These are phyloP conservation scores for Condylura cristata DNA, from an alignment of 2,113 vertebrate species.

Conservation along the genomic window DNA sequence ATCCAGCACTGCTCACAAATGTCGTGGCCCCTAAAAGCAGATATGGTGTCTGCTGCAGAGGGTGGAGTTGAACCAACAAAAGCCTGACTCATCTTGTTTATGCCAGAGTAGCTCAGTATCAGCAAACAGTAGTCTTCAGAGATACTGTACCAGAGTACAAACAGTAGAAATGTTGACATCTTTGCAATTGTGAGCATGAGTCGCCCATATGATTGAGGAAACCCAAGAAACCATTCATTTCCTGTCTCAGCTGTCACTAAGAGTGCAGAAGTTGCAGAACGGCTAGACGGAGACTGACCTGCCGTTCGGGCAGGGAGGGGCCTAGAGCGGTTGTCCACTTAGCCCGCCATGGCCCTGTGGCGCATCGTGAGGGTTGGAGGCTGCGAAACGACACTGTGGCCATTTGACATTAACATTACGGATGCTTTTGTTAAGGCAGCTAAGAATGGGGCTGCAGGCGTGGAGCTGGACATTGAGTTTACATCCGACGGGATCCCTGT, in stretches of 20 bases:
- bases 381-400: neutral
- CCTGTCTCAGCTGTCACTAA: neutral
- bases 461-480: conserved; percentile 97
- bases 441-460: conserved; percentile 93
- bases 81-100: neutral
- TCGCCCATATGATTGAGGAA: neutral
- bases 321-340: neutral
- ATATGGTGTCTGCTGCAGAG: neutral
- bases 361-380: neutral
- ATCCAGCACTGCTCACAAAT: neutral
- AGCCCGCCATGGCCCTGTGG: neutral
- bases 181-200: conserved; percentile 34
- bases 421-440: conserved; percentile 89
- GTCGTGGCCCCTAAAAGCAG: neutral
- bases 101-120: neutral
- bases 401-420: conserved; percentile 39
- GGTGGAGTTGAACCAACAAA: neutral
- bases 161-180: neutral
- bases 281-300: neutral
- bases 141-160: neutral
- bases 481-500: conserved; percentile 94
- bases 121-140: neutral
- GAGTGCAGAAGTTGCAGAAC: neutral
- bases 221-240: neutral
- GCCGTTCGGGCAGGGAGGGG: neutral